Evolutionary conservation across 2,888 invertebrate genomes (phyloP).

Genomic region (Pseudococcus jackbeardsleyi): DNA sequence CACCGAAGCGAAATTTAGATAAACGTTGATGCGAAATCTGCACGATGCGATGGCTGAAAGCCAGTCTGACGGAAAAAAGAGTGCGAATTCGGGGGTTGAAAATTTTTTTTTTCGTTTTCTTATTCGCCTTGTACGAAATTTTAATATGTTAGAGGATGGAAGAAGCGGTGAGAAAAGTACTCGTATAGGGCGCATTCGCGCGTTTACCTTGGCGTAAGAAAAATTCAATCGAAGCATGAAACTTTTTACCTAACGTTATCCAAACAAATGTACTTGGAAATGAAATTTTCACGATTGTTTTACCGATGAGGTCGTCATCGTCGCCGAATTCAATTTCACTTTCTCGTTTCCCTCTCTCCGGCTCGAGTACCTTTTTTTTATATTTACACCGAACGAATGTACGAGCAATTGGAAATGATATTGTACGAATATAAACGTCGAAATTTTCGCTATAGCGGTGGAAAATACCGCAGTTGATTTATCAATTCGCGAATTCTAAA

Average conservation of each 20-base stretch:
- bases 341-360: not conserved
- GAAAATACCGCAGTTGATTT: not conserved
- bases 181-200: not conserved
- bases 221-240: slow-evolving; percentile 46
- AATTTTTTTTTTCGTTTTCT: not conserved
- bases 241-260: slow-evolving; percentile 34
- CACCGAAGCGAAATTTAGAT: slow-evolving; percentile 49
- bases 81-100: not conserved
- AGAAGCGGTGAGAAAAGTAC: not conserved
- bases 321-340: slow-evolving; percentile 36
- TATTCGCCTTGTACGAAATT: not conserved
- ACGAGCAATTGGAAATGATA: not conserved
- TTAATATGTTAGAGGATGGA: not conserved
- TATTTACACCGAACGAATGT: not conserved
- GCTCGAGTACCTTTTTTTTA: not conserved
- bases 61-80: slow-evolving; percentile 29
- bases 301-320: slow-evolving; percentile 39
- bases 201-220: slow-evolving; percentile 25
- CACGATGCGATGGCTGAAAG: slow-evolving; percentile 1
- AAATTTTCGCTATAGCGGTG: not conserved
- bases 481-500: not conserved
- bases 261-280: slow-evolving; percentile 39
- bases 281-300: slow-evolving; percentile 50
- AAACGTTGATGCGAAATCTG: slow-evolving; percentile 38
- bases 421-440: not conserved